Evolutionary conservation across 1,140 invertebrate species (phyloP), one percentile per base, ranked within the genome.

Genomic region (Brachionus rotundiformis): DNA sequence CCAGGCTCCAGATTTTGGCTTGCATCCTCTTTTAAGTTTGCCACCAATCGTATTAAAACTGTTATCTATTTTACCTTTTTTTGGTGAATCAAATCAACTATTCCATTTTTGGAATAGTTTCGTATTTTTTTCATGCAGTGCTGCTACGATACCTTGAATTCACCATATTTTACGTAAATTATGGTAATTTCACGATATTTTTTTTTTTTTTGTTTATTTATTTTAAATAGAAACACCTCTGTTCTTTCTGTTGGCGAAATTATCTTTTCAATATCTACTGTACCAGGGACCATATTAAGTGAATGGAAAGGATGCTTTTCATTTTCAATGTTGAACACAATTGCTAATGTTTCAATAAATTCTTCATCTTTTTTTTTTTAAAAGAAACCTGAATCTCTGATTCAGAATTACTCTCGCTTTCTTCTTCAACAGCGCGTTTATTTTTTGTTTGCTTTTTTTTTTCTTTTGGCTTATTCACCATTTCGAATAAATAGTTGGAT

Each of bases 221-320:
- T 54, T 54, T 16, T 54, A 54, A 54, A 54, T 54, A 16, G 49
- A 54, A 16, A 54, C 10, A 54, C 49, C 49, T 54, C 49, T 19
- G n/a, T 54, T n/a, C 49, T 54, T 54, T 54, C 49, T 54, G 49
- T 54, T 54, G 49, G 49, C 49, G 49, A 54, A 54, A 54, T 54
- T 2, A 2, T 54, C 23, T 54, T 54, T 54, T 54, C 49, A 54
- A 54, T 54, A 54, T 54, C 49, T n/a, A 54, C n/a, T 19, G 49
- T 54, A n/a, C 3, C 49, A 54, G 49, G 49, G 49, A 54, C 49
- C 49, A 54, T 54, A 54, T 54, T 2, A 54, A 54, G 49, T 54
- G 49, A 54, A 54, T 19, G 23, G 23, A 54, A 54, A 54, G 49
- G 49, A 8, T 54, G 49, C 49, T 54, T 54, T 54, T 54, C 49